Percentiles rank a stretch among this genome's conserved stretches.
Conservation (phyloP, 2,888 invertebrate genomes). For the Lordiphosa andalusiaca region DNA sequence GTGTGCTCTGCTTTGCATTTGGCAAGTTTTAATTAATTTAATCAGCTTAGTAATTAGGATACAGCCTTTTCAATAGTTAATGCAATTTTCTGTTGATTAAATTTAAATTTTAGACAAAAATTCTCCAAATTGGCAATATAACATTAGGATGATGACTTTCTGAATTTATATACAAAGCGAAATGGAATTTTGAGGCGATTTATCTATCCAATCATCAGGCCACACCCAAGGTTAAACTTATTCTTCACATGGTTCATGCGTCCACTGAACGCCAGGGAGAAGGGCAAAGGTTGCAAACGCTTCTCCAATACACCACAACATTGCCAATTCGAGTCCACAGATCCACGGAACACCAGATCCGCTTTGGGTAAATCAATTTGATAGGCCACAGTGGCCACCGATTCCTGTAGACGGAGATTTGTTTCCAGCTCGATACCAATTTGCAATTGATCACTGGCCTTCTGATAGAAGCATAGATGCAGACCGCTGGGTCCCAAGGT, state of each 20-base stretch:
- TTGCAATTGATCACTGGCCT: slow-evolving; percentile 93
- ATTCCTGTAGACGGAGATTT: slow-evolving; percentile 93
- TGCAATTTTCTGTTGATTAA: slow-evolving; percentile 5
- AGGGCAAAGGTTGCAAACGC: slow-evolving; percentile 94
- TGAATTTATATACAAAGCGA: not conserved
- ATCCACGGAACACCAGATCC: slow-evolving; percentile 95
- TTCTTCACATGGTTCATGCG: slow-evolving; percentile 95
- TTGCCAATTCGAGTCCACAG: slow-evolving; percentile 95
- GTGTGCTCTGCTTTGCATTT: not conserved
- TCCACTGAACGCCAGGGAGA: slow-evolving; percentile 95
- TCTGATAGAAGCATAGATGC: slow-evolving; percentile 96
- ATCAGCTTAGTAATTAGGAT: slow-evolving; percentile 7
- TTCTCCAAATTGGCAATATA: too few relatives aligned
- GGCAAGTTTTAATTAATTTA: slow-evolving; percentile 7
- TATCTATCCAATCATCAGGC: slow-evolving; percentile 93
- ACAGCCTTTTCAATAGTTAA: slow-evolving; percentile 6
- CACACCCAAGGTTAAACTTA: slow-evolving; percentile 95
- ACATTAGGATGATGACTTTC: too few relatives aligned
- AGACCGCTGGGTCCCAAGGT: slow-evolving; percentile 89
- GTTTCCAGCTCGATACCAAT: slow-evolving; percentile 97
- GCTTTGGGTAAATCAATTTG: slow-evolving; percentile 97
- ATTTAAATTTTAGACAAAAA: slow-evolving; percentile 2
- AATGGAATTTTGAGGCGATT: not conserved
- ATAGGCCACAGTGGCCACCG: slow-evolving; percentile 94
- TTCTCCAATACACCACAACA: slow-evolving; percentile 97